Base-by-base conservation (phyloP, 2,888 invertebrate species). In the Rotaria sp. region DNA sequence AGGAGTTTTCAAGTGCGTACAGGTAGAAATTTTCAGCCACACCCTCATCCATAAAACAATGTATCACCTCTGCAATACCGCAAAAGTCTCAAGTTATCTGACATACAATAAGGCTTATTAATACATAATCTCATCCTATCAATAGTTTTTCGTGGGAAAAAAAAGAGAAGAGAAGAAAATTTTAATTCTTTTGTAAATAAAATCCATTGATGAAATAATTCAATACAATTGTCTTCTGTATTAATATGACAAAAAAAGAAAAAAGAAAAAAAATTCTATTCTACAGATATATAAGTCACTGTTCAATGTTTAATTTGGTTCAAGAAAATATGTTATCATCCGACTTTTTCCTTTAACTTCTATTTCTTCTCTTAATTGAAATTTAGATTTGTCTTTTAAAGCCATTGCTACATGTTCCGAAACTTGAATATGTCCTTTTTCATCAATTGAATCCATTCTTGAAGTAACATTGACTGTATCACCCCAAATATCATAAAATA, bases 401-500 rank as follows among this genome's bases (percentile, higher is more conserved):
- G 52, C 52, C 52, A 24, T 88, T 0, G 90, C 90, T 7, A 90
- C 89, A 13, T 89, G 88, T 87, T 91, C 90, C 10, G 91, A 90
- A 55, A 92, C 92, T 89, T 92, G 92, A 41, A 87, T 86, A 0
- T 30, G 24, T 3, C 86, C 86, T 84, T 67, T 57, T 84, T 84
- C 94, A 0, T 97, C 97, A 0, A 97, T 97, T 0, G 96, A 95
- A 91, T 98, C 97, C 98, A 98, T 98, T 86, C 97, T 93, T 15
- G 96, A 96, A 0, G 97, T 96, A 87, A 97, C 96, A 91, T 98
- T 98, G 0, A 98, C 97, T 0, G 97, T 96, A 91, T 98, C 97
- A 0, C 97, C 97, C 97, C 97, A 98, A 89, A 97, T 97, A 91
- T 97, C 97, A 89, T 97, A 98, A 91, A 96, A 95, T 87, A 98